Evolutionary conservation across 2,113 vertebrate genomes (phyloP), one percentile per base, ranked within the genome.

Genomic region (Oncorhynchus mykiss): DNA sequence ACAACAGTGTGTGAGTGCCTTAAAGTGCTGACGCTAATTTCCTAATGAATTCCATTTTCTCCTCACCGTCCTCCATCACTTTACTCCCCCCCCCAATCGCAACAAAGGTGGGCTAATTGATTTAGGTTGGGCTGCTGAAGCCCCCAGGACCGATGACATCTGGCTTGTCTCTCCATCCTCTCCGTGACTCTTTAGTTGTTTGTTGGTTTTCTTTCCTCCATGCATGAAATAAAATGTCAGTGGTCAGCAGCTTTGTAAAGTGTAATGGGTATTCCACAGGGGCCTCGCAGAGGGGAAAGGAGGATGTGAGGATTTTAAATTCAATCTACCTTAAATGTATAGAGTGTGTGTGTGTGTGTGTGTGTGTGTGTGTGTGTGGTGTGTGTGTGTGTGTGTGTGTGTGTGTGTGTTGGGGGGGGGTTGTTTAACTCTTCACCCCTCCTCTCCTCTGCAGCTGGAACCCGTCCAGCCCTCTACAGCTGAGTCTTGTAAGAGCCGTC

Each of bases 41-140:
- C 81, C 93, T 93, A 95, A 95, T 95, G 92, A 95, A 95, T 94
- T 94, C 89, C 84, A 93, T 94, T 96, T 94, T 92, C 85, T 78
- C 79, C 89, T 89, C 86, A 82, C 39, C 87, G 77, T 76, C 84
- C 84, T 81, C 89, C 86, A 87, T 87, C 87, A 84, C 80, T 81
- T 76, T 76, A 45, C 67, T 76, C 72, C 82, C 76, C 72, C 70
- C 65, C 13, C 14, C 78, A 82, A 91, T 92, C 91, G 78, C 88
- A 93, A 93, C 88, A 91, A 92, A 94, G 90, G 87, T 81, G 91
- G 84, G 91, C 93, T 91, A 94, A 96, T 95, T 95, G 87, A 92
- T 94, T 95, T 94, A 89, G 0, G 45, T 87, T 70, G 81, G 84
- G 90, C 89, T 67, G 83, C 81, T 87, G 87, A 88, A 89, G 77